These are phyloP conservation scores for Sphinx pinastri DNA, from an alignment of 2,888 invertebrate genomes.

Conservation along the genomic window DNA sequence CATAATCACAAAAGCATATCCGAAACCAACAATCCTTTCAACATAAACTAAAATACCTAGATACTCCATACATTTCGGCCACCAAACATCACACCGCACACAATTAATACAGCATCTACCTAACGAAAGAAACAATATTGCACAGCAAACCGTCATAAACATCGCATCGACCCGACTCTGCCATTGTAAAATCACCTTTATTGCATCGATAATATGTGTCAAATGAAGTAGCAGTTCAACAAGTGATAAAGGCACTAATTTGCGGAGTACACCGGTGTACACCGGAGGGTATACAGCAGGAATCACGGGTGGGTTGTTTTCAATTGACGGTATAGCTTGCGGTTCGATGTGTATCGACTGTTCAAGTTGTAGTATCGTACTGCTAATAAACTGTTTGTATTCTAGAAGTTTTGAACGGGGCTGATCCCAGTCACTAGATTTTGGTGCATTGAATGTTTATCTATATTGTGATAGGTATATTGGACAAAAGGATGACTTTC, in stretches of 20 bases:
- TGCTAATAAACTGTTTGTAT: conserved; percentile 1
- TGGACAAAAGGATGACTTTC: too few relatives aligned
- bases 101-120: conserved; percentile 52
- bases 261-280: conserved; percentile 33
- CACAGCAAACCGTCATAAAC: conserved; percentile 44
- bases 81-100: conserved; percentile 35
- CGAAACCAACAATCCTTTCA: background rate
- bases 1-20: background rate
- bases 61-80: background rate
- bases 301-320: conserved; percentile 69
- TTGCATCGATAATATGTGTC: conserved; percentile 25
- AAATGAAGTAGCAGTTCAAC: conserved; percentile 36
- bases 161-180: conserved; percentile 34
- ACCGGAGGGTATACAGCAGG: conserved; percentile 47
- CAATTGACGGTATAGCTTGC: conserved; percentile 69
- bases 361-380: conserved; percentile 20
- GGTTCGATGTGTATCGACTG: conserved; percentile 58
- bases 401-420: background rate
- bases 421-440: too few relatives aligned
- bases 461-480: too few relatives aligned
- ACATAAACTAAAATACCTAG: background rate
- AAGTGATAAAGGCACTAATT: conserved; percentile 46
- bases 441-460: too few relatives aligned
- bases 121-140: conserved; percentile 64
- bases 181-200: conserved; percentile 40